These are phyloP conservation scores for Drosophila mimetica DNA, from an alignment of 2,888 invertebrate species.

Conservation along the genomic window DNA sequence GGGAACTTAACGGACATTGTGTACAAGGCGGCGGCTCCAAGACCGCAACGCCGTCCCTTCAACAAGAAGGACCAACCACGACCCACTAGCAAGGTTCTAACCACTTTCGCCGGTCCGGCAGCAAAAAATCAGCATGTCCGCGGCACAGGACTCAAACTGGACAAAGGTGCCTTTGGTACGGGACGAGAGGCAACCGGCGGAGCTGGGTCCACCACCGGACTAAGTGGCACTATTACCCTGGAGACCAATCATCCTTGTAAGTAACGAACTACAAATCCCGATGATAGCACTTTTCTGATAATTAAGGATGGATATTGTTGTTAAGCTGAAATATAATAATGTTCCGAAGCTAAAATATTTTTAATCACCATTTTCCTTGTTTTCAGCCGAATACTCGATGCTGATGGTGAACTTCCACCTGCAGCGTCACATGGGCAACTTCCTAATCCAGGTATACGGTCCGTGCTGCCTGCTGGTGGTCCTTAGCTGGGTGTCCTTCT, in stretches of 20 bases:
- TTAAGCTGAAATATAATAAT: too few species aligned
- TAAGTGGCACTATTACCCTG: conserved; percentile 63
- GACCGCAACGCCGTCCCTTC: conserved; percentile 45
- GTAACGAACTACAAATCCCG: conserved; percentile 18
- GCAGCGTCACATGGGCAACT: conserved; percentile 93
- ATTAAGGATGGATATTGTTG: too few species aligned
- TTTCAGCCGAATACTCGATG: conserved; percentile 89
- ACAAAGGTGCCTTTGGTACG: conserved; percentile 73
- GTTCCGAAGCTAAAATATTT: too few species aligned
- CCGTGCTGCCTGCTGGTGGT: conserved; percentile 93
- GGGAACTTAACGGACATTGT: conserved; percentile 87
- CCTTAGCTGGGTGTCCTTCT: conserved; percentile 94
- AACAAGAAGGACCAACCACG: conserved; percentile 60
- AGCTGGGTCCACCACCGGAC: conserved; percentile 36
- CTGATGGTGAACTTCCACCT: conserved; percentile 91
- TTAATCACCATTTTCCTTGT: too few species aligned
- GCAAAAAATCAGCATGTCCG: conserved; percentile 81
- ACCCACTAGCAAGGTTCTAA: conserved; percentile 62
- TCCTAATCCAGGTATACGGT: conserved; percentile 93
- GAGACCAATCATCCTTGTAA: conserved; percentile 79
- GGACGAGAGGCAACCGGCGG: conserved; percentile 57
- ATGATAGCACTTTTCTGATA: too few species aligned
- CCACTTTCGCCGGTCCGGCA: conserved; percentile 77
- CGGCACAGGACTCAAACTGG: conserved; percentile 79
- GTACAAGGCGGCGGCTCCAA: conserved; percentile 82